Conservation (phyloP, 2,113 vertebrate species). For the Nipponia nippon region DNA sequence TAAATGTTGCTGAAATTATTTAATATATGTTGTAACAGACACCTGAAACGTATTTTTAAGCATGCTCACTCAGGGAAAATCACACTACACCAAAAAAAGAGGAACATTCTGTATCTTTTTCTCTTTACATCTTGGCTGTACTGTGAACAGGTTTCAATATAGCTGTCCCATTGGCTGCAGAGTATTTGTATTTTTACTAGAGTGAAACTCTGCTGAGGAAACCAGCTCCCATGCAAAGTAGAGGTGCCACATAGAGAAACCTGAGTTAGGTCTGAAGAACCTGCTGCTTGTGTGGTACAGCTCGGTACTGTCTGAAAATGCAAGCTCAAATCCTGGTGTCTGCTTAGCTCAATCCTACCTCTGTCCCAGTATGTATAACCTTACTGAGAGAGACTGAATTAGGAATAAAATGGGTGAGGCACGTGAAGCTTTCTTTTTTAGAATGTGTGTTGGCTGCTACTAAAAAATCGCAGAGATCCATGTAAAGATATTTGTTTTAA, state of each 20-base stretch:
- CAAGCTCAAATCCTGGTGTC: background rate
- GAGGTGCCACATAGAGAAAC: background rate
- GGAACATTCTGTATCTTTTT: background rate
- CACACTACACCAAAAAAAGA: background rate
- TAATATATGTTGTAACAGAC: background rate
- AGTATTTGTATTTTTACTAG: background rate
- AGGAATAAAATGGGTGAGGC: background rate
- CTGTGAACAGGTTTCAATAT: background rate
- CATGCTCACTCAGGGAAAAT: background rate
- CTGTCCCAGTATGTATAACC: background rate
- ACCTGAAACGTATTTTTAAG: background rate
- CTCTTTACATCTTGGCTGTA: background rate
- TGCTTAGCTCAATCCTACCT: background rate
- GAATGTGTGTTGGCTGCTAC: background rate
- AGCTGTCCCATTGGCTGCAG: background rate
- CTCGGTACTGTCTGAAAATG: background rate
- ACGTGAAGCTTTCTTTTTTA: background rate
- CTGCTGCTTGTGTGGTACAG: background rate
- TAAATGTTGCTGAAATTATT: background rate
- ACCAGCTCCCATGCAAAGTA: background rate
- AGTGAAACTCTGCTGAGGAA: background rate
- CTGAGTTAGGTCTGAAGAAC: background rate
- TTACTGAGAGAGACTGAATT: background rate
- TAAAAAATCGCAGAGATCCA: background rate
- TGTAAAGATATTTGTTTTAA: background rate